These are phyloP conservation scores for Rhinolophus sinicus DNA, from an alignment of 2,113 vertebrate genomes.

Conservation along the genomic window DNA sequence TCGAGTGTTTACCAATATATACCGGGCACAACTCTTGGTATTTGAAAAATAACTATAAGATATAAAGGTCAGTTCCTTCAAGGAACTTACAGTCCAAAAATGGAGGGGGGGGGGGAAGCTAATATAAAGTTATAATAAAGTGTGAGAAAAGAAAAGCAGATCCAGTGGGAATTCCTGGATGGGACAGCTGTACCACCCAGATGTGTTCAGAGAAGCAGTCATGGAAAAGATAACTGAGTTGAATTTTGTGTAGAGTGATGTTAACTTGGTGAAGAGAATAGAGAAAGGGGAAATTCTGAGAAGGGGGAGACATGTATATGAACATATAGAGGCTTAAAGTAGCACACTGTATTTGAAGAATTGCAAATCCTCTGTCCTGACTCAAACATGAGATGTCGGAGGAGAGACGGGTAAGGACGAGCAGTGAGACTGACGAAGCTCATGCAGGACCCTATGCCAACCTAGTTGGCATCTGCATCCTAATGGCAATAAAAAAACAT, in stretches of 20 bases:
- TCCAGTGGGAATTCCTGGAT: rapidly evolving
- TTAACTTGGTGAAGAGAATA: background rate
- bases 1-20: background rate
- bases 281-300: background rate
- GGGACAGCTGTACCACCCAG: background rate
- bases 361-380: no score
- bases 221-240: background rate
- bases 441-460: rapidly evolving
- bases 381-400: background rate
- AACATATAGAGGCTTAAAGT: background rate
- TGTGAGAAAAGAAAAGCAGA: background rate
- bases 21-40: background rate
- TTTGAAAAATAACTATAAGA: background rate
- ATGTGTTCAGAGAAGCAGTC: background rate
- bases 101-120: no score
- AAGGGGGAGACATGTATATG: background rate
- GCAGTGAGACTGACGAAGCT: background rate
- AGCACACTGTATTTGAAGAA: background rate
- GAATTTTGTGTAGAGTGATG: background rate
- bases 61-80: background rate
- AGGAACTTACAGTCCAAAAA: background rate
- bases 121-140: background rate
- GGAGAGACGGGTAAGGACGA: background rate
- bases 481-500: background rate
- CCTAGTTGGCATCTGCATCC: background rate